Evolutionary conservation across 2,888 invertebrate species (phyloP).

Genomic region (Scaptomyza reducta): DNA sequence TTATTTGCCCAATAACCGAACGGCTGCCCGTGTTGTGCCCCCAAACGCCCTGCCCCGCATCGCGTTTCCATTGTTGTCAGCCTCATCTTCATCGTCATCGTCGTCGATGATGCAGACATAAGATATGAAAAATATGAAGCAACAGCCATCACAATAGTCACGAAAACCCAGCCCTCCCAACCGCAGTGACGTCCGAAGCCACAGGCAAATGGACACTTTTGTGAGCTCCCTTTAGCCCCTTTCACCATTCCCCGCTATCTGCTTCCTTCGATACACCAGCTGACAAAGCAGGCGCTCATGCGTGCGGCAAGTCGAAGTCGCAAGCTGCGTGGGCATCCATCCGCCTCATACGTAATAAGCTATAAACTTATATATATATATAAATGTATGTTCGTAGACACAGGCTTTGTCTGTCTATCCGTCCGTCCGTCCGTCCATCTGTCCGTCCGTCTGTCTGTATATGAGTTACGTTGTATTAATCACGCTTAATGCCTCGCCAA

Average conservation of each 20-base stretch:
- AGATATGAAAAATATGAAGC: conserved; percentile 78
- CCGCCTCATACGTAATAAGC: conserved; percentile 31
- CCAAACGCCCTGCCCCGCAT: not conserved
- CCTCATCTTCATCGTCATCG: conserved; percentile 25
- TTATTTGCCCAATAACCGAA: conserved; percentile 72
- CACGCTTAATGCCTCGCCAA: conserved; percentile 62
- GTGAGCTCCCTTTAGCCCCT: not conserved
- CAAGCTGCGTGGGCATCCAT: conserved; percentile 50
- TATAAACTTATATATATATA: not conserved
- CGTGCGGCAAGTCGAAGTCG: conserved; percentile 39
- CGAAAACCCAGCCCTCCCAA: conserved; percentile 20
- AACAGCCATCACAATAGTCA: conserved; percentile 72
- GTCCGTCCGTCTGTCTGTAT: conserved; percentile 7
- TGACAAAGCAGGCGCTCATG: conserved; percentile 62
- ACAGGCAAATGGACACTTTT: conserved; percentile 54
- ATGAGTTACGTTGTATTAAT: conserved; percentile 53
- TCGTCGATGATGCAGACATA: conserved; percentile 76
- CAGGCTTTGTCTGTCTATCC: not conserved
- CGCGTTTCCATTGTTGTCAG: conserved; percentile 65
- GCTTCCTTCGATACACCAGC: conserved; percentile 2
- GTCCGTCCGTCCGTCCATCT: not conserved
- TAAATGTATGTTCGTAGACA: conserved; percentile 9
- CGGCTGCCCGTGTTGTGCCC: conserved; percentile 26
- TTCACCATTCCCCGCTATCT: not conserved
- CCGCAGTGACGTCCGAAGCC: conserved; percentile 5